Percentiles rank a stretch among this genome's conserved stretches.
Conservation (phyloP, 2,888 invertebrate species). For the Drosophila maculinotata region DNA sequence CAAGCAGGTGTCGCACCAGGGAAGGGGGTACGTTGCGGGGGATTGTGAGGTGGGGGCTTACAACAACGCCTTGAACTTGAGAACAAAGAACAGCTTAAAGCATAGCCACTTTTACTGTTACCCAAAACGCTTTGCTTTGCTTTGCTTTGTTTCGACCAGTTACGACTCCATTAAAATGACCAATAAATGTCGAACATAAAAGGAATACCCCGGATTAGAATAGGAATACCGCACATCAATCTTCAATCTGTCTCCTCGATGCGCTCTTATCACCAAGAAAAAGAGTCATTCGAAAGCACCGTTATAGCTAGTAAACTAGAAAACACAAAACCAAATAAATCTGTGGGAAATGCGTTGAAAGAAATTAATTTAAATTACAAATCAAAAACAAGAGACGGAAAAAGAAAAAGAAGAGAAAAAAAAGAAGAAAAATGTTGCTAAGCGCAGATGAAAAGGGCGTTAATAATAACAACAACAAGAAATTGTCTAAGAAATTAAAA, state of each 20-base stretch:
- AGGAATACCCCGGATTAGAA: slow-evolving; percentile 1
- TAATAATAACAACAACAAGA: slow-evolving; percentile 29
- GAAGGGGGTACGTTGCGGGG: neutral
- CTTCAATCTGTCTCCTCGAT: slow-evolving; percentile 8
- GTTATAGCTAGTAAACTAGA: slow-evolving; percentile 26
- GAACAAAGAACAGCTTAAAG: slow-evolving; percentile 33
- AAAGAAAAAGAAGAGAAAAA: slow-evolving; percentile 26
- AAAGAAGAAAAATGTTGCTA: slow-evolving; percentile 14
- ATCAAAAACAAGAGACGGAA: slow-evolving; percentile 43
- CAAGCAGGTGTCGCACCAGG: slow-evolving; percentile 27
- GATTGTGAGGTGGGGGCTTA: neutral
- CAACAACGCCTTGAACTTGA: slow-evolving; percentile 52
- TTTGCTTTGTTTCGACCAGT: slow-evolving; percentile 4
- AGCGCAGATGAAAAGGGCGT: slow-evolving; percentile 14
- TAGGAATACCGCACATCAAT: slow-evolving; percentile 2
- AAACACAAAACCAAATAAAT: neutral
- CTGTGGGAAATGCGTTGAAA: slow-evolving; percentile 33
- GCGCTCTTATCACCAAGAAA: slow-evolving; percentile 9
- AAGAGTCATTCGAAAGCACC: slow-evolving; percentile 6
- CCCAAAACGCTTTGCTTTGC: neutral
- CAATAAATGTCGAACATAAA: slow-evolving; percentile 9
- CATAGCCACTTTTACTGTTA: slow-evolving; percentile 42
- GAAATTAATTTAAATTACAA: slow-evolving; percentile 58
- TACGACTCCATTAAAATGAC: slow-evolving; percentile 17
- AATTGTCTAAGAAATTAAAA: slow-evolving; percentile 65